Evolutionary conservation across 1,140 invertebrate species (phyloP).

Genomic region (Argopecten irradians): DNA sequence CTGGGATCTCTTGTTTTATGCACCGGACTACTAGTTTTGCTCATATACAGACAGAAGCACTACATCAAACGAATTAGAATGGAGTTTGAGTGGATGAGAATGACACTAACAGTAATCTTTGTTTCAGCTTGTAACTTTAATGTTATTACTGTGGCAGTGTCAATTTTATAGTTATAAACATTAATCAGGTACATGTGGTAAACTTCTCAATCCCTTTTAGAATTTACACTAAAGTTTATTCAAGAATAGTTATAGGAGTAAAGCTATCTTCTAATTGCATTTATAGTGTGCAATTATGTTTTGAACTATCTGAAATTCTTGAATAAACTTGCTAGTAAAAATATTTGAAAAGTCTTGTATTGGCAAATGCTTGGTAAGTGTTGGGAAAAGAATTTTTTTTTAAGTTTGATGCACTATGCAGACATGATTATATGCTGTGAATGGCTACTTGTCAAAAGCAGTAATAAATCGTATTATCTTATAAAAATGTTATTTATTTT

Average conservation of each 20-base stretch:
- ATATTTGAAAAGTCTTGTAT: no score
- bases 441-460: conserved; percentile 15
- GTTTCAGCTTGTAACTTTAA: not conserved
- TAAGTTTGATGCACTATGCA: not conserved
- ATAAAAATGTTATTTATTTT: conserved; percentile 5
- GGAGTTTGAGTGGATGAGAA: not conserved
- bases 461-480: conserved; percentile 5
- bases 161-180: not conserved
- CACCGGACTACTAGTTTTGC: no score
- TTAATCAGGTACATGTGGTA: not conserved
- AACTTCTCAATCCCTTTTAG: not conserved
- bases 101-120: not conserved
- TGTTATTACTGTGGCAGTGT: conserved; percentile 3
- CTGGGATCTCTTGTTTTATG: no score
- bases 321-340: not conserved
- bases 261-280: not conserved
- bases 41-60: no score
- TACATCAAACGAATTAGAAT: no score
- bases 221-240: not conserved
- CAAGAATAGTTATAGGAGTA: not conserved
- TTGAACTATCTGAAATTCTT: not conserved
- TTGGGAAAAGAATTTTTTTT: no score
- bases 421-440: conserved; percentile 11
- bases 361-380: not conserved
- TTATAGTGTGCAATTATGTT: not conserved